Conservation (phyloP, 1,140 invertebrate genomes). For the Trachelipus rathkii region DNA sequence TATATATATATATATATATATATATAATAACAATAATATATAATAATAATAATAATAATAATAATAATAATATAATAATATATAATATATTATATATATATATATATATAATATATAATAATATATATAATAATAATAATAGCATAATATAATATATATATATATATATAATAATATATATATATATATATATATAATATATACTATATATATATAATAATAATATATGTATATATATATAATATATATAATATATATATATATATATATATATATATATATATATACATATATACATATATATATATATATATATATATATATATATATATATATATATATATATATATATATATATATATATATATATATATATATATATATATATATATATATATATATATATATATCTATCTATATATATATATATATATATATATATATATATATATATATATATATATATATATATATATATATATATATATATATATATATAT, state of each 20-base stretch:
- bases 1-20: conserved; percentile 6
- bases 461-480: conserved; percentile 19
- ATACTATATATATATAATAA: conserved; percentile 2
- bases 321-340: conserved; percentile 18
- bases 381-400: conserved; percentile 20
- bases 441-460: conserved; percentile 17
- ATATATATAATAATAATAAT: too few species aligned
- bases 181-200: conserved; percentile 21
- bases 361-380: neutral
- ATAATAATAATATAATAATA: too few species aligned
- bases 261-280: conserved; percentile 13
- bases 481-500: conserved; percentile 2
- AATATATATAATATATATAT: conserved; percentile 12
- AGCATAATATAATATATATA: conserved; percentile 2
- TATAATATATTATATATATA: conserved; percentile 21
- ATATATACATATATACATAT: neutral
- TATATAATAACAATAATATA: conserved; percentile 14
- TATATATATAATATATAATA: conserved; percentile 17
- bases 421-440: neutral
- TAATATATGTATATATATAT: conserved; percentile 7
- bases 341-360: too few species aligned
- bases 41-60: too few species aligned
- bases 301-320: neutral
- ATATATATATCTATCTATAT: conserved; percentile 14
- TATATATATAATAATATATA: conserved; percentile 21